Conservation (phyloP, 2,888 invertebrate species). For the Geotrupes spiniger region DNA sequence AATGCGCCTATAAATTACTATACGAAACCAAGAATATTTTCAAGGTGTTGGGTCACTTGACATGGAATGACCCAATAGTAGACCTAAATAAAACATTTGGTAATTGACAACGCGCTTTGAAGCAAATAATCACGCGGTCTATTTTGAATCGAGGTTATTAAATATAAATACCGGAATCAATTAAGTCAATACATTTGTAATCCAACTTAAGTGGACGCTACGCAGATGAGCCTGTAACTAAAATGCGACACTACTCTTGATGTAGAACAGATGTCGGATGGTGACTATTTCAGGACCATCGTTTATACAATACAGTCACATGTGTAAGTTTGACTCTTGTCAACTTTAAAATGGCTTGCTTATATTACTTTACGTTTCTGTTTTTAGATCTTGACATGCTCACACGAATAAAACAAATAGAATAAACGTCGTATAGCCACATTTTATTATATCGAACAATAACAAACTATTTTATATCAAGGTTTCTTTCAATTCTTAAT, state of each 20-base stretch:
- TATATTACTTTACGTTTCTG: slow-evolving; percentile 24
- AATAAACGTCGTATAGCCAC: slow-evolving; percentile 13
- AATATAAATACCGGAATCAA: slow-evolving; percentile 36
- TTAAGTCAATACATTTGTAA: slow-evolving; percentile 33
- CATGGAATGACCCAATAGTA: too few relatives aligned
- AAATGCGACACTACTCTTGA: slow-evolving; percentile 31
- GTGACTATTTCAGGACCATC: slow-evolving; percentile 38
- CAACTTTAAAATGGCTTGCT: slow-evolving; percentile 28
- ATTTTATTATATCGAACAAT: slow-evolving; percentile 5
- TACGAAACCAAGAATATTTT: too few relatives aligned
- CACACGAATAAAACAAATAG: slow-evolving; percentile 24
- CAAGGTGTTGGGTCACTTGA: too few relatives aligned
- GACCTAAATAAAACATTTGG: too few relatives aligned
- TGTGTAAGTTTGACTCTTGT: slow-evolving; percentile 34
- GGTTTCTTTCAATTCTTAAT: neutral
- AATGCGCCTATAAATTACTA: too few relatives aligned
- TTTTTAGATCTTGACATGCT: slow-evolving; percentile 25
- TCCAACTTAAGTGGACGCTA: slow-evolving; percentile 32
- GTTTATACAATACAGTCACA: slow-evolving; percentile 39
- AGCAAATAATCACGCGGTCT: slow-evolving; percentile 9
- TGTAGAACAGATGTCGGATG: slow-evolving; percentile 37
- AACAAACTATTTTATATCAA: slow-evolving; percentile 14
- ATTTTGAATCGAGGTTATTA: slow-evolving; percentile 31
- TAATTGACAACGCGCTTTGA: too few relatives aligned
- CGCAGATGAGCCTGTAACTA: slow-evolving; percentile 28